Conservation (phyloP, 2,797 vertebrate species). For the Florisuga fusca region DNA sequence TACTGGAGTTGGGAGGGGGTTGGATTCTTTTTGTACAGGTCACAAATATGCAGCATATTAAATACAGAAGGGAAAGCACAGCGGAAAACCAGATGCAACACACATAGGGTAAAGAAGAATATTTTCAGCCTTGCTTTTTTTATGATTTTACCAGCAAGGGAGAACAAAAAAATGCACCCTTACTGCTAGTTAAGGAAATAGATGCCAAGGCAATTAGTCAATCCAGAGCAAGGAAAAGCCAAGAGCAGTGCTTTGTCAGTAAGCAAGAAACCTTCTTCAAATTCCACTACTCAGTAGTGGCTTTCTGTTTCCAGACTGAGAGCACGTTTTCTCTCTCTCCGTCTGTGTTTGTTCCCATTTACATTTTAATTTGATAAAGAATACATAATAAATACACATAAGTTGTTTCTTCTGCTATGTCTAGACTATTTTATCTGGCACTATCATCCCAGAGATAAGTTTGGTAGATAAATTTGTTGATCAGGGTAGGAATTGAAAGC, state of each 20-base stretch:
- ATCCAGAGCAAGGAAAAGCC: not conserved
- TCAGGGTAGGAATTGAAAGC: not conserved
- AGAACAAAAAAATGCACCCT: not conserved
- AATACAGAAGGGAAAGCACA: not conserved
- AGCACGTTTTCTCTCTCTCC: not conserved
- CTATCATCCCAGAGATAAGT: not conserved
- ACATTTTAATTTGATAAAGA: not conserved
- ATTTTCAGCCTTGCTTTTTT: fast-evolving
- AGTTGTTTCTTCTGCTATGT: not conserved
- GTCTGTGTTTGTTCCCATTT: not conserved
- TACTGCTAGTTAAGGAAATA: not conserved
- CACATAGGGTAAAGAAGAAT: not conserved
- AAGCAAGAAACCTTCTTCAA: not conserved
- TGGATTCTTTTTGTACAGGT: no score
- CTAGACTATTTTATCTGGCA: not conserved
- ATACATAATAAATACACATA: not conserved
- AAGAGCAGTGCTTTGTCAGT: not conserved
- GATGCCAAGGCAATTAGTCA: slow-evolving; percentile 31
- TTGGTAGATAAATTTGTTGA: not conserved
- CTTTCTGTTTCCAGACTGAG: not conserved
- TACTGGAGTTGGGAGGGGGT: not conserved
- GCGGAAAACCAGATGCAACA: not conserved
- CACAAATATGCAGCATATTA: not conserved
- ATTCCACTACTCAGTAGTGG: not conserved
- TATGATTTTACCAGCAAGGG: not conserved